Percentiles rank a stretch among this genome's conserved stretches.
Conservation (phyloP, 2,113 vertebrate species). For the Albula glossodonta region DNA sequence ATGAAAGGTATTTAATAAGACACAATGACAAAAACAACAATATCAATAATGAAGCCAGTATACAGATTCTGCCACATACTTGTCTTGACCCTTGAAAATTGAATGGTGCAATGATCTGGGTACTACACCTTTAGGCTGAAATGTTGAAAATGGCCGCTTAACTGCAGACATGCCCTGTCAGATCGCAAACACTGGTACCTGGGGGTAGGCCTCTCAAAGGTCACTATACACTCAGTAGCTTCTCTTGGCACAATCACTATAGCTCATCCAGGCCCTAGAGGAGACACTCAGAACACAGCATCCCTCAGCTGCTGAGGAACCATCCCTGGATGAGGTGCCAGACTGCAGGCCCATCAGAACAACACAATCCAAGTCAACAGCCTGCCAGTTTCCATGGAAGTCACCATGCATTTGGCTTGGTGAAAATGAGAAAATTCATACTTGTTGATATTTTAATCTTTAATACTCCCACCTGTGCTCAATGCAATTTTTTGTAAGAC, state of each 20-base stretch:
- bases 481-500: no score
- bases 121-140: not conserved
- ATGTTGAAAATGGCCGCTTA: not conserved
- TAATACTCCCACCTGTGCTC: no score
- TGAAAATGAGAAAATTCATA: not conserved
- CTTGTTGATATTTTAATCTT: no score
- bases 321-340: not conserved
- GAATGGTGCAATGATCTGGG: not conserved
- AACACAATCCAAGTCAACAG: not conserved
- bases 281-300: not conserved
- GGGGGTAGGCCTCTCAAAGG: not conserved
- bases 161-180: not conserved
- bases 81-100: not conserved
- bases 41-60: not conserved
- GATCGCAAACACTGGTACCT: not conserved
- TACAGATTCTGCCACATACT: not conserved
- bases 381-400: not conserved
- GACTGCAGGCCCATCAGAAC: not conserved
- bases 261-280: not conserved
- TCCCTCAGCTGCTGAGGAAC: slow-evolving; percentile 7
- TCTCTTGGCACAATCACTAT: not conserved
- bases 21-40: not conserved
- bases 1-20: no score
- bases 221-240: not conserved
- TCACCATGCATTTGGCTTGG: not conserved